A percentile compares a stretch with the other conserved stretches of the same genome.
phyloP scores from a whole-genome alignment of 2,888 invertebrate species.

The Hololepta plana region DNA sequence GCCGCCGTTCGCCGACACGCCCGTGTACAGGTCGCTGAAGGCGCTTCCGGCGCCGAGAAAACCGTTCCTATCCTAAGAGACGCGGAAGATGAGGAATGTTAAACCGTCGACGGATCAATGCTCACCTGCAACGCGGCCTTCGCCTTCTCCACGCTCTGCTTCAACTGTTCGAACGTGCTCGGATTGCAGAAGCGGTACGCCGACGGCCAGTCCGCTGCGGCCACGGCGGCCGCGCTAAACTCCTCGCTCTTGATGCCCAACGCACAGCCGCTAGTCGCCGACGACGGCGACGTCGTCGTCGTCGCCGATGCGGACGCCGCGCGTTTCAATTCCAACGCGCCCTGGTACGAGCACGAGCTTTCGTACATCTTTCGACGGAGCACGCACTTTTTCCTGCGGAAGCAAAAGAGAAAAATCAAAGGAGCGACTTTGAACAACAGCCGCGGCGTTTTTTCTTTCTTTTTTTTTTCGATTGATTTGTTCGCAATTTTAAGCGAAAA shows the following conservation, averaged over 20 bases:
- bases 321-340: slow-evolving; percentile 28
- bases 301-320: too few species aligned
- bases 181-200: slow-evolving; percentile 62
- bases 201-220: too few species aligned
- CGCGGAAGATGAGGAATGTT: slow-evolving; percentile 1
- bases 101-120: not conserved
- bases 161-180: slow-evolving; percentile 76
- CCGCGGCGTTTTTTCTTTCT: too few species aligned
- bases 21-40: slow-evolving; percentile 47
- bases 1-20: slow-evolving; percentile 22
- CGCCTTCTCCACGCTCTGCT: slow-evolving; percentile 80
- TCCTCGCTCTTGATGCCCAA: slow-evolving; percentile 28
- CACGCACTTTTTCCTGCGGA: slow-evolving; percentile 23
- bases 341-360: slow-evolving; percentile 82
- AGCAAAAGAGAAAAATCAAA: slow-evolving; percentile 6
- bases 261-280: slow-evolving; percentile 17
- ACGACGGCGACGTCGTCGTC: slow-evolving; percentile 3
- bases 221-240: slow-evolving; percentile 33
- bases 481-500: too few species aligned
- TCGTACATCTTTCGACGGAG: slow-evolving; percentile 58
- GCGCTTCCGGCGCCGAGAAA: slow-evolving; percentile 54
- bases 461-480: too few species aligned
- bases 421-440: too few species aligned
- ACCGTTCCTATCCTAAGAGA: slow-evolving; percentile 47
- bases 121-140: slow-evolving; percentile 62